These are phyloP conservation scores for Actenoides lindsayi DNA, from an alignment of 2,113 vertebrate species.

Conservation along the genomic window DNA sequence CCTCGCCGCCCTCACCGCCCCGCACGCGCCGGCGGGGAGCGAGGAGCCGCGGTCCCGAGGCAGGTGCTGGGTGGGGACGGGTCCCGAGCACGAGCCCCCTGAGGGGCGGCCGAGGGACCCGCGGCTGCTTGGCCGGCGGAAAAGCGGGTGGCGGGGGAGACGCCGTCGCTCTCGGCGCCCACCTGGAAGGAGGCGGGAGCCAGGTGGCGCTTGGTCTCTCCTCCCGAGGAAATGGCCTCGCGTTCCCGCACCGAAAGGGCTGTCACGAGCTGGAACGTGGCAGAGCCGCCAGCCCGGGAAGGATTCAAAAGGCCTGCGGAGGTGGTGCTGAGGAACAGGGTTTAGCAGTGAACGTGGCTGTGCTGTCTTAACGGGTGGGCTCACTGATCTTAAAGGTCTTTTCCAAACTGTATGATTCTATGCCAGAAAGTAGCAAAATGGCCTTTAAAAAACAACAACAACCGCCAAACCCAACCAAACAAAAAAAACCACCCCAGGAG, in stretches of 20 bases:
- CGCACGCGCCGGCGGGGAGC: too few species aligned
- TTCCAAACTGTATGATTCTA: background rate
- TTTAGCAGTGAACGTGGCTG: background rate
- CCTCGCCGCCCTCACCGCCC: too few species aligned
- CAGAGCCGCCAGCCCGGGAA: too few species aligned
- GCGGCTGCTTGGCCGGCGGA: too few species aligned
- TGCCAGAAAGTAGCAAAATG: constrained; percentile 27
- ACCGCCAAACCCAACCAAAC: too few species aligned
- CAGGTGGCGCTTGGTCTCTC: background rate
- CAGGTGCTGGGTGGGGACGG: too few species aligned
- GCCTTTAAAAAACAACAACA: constrained; percentile 23
- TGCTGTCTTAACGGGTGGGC: background rate
- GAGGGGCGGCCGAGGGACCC: background rate
- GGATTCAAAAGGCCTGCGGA: background rate
- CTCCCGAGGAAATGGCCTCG: background rate
- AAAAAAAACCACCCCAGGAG: background rate
- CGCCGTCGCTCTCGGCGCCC: background rate
- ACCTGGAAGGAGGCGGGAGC: background rate
- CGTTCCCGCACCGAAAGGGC: background rate
- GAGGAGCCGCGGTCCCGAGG: too few species aligned
- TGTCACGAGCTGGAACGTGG: background rate
- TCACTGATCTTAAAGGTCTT: background rate
- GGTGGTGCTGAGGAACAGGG: background rate
- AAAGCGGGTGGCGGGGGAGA: background rate
- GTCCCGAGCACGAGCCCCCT: background rate